Evolutionary conservation across 2,888 invertebrate species (phyloP), one percentile per base, ranked within the genome.

Genomic region (Lepas anatifera): DNA sequence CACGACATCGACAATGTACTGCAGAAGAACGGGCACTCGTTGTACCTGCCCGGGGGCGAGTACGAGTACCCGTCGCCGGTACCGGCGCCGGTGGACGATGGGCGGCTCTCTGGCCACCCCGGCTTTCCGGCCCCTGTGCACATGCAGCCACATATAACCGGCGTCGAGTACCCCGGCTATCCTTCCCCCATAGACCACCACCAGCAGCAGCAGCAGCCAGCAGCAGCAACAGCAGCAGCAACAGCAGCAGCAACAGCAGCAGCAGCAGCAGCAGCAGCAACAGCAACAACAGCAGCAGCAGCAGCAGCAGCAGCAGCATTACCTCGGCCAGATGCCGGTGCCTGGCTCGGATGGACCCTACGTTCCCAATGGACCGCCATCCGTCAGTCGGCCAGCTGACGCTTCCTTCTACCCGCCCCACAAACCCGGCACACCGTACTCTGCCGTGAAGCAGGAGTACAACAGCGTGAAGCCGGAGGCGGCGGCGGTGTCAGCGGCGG

Each of bases 251-350:
- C 50, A 50, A 27, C 50, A 50, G 11, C 50, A 50, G 27, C 50
- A 50, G 27, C 50, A 50, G 27, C 50, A 50, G 50, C 50, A 50
- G 27, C 50, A 50, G 27, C 52, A 58, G 11, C 52, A 58, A 18
- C 52, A 58, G 32, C 52, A 58, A 7, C 52, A 58, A 16, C 52
- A 58, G 11, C 52, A 58, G 32, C 52, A 58, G 52, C 52, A 58
- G 32, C 52, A 58, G 52, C 52, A 58, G 32, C 52, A 58, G 52
- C 52, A 58, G 52, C 52, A 58, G 32, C 52, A 58, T 32, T 58
- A 58, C 18, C 27, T 58, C 16, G 32, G 32, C 16, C 52, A 58
- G 10, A 58, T 58, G 52, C 27, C 50, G 2, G 27, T 50, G n/a
- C 11, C 50, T 13, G n/a, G 50, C 11, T 16, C 29, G 10, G 52